Percentiles rank a stretch among this genome's conserved stretches.
Conservation (phyloP, 1,140 invertebrate species). For the Drosophila prosaltans region DNA sequence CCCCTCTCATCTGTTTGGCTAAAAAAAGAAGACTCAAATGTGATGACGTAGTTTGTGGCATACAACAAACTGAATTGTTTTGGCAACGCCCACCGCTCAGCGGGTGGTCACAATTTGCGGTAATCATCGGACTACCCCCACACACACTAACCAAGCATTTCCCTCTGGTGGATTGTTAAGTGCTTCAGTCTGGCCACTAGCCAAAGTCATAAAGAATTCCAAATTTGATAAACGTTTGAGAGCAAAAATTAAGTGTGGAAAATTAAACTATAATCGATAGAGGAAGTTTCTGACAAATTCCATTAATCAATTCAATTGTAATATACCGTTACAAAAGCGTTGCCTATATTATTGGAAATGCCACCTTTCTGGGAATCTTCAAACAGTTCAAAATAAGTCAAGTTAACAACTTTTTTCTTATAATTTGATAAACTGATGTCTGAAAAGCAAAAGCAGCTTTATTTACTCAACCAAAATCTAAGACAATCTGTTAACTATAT, state of each 20-base stretch:
- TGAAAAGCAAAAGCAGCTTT: too few relatives aligned
- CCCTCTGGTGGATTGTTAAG: conserved; percentile 35
- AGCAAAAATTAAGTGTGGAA: neutral
- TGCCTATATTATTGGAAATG: too few relatives aligned
- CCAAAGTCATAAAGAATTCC: conserved; percentile 47
- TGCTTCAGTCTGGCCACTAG: conserved; percentile 53
- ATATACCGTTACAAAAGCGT: too few relatives aligned
- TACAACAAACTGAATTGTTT: conserved; percentile 67
- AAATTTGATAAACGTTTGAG: conserved; percentile 38
- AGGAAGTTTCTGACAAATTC: neutral
- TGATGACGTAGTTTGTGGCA: conserved; percentile 78
- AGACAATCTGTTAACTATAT: too few relatives aligned
- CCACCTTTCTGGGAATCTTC: too few relatives aligned
- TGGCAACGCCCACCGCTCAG: conserved; percentile 73
- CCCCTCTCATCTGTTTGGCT: conserved; percentile 31
- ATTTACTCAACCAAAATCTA: too few relatives aligned
- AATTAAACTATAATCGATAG: neutral
- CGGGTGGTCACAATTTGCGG: conserved; percentile 56
- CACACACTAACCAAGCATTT: neutral
- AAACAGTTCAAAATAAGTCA: too few relatives aligned
- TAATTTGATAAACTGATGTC: too few relatives aligned
- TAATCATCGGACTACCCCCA: conserved; percentile 58
- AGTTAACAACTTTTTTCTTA: too few relatives aligned
- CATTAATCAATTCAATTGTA: too few relatives aligned
- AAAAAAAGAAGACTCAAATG: conserved; percentile 62